Conservation (phyloP, 2,888 invertebrate species). For the Mechanitis mazaeus region DNA sequence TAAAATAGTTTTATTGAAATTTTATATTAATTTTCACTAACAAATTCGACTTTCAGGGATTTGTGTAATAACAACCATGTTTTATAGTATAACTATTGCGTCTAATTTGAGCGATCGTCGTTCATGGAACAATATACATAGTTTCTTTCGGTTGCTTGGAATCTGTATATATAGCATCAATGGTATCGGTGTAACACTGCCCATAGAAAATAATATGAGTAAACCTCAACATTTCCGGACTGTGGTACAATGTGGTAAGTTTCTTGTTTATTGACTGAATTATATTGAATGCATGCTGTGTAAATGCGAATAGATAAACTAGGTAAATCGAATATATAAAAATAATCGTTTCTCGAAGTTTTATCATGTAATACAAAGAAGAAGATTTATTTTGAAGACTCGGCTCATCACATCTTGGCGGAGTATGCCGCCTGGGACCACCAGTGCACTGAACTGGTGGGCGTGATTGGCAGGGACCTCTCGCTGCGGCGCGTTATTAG, state of each 20-base stretch:
- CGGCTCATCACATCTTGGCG: too few species aligned
- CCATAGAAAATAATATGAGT: constrained; percentile 55
- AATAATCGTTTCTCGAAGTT: too few species aligned
- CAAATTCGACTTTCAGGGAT: constrained; percentile 36
- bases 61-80: constrained; percentile 42
- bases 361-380: too few species aligned
- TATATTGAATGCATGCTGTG: background rate
- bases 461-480: too few species aligned
- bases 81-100: constrained; percentile 39
- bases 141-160: constrained; percentile 61
- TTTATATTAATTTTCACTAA: background rate
- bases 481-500: too few species aligned
- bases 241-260: constrained; percentile 38
- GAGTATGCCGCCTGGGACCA: too few species aligned
- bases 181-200: constrained; percentile 43
- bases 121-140: constrained; percentile 43
- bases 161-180: constrained; percentile 73
- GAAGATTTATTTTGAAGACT: too few species aligned
- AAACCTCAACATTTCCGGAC: constrained; percentile 40
- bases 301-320: too few species aligned
- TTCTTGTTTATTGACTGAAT: constrained; percentile 2
- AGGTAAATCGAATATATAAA: too few species aligned
- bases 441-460: too few species aligned
- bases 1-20: too few species aligned
- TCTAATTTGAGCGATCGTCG: constrained; percentile 35